phyloP scores from a whole-genome alignment of 30 jellyfish, hydroid and myxozoan genomes.

The Turritopsis rubra region DNA sequence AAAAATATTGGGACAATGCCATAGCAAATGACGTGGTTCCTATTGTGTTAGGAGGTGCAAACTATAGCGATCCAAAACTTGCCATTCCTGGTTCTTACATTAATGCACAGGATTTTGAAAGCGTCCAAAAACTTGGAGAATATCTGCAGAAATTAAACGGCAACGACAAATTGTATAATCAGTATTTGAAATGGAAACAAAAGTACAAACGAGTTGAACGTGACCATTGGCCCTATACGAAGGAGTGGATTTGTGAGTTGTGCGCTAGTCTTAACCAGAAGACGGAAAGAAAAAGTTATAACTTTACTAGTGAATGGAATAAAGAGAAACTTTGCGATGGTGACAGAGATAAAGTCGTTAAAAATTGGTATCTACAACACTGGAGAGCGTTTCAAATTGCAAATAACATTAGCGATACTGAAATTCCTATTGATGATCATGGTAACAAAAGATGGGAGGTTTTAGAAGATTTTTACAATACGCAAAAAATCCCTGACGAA shows the following conservation, averaged over 20 bases:
- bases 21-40: conserved; percentile 50
- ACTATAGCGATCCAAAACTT: conserved; percentile 39
- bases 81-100: conserved; percentile 89
- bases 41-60: conserved; percentile 72
- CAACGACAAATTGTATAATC: background rate
- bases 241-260: conserved; percentile 5
- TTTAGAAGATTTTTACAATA: background rate
- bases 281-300: background rate
- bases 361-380: background rate
- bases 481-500: background rate
- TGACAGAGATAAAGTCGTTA: background rate
- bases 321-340: conserved; percentile 3
- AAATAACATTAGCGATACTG: background rate
- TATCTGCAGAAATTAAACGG: background rate
- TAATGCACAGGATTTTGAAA: background rate
- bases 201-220: background rate
- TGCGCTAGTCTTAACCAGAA: background rate
- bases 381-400: background rate
- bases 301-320: background rate
- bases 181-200: background rate
- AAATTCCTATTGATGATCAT: background rate
- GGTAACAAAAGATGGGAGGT: background rate
- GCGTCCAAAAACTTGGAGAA: conserved; percentile 6
- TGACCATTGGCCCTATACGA: conserved; percentile 3
- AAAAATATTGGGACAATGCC: conserved; percentile 69